phyloP scores from a whole-genome alignment of 2,797 vertebrate genomes.

The Loris lydekkerianus region DNA sequence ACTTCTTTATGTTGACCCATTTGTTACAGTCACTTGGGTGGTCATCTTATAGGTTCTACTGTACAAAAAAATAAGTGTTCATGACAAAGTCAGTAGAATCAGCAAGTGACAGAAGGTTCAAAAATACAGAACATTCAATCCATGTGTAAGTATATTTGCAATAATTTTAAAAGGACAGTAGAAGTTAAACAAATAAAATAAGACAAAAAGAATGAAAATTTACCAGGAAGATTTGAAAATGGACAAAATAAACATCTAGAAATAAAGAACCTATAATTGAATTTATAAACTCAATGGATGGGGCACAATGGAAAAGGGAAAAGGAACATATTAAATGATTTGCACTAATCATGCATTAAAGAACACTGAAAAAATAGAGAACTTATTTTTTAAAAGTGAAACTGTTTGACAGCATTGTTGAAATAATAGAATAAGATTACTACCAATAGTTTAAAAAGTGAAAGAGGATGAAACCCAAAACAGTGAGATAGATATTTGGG shows the following conservation, averaged over 20 bases:
- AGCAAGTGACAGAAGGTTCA: neutral
- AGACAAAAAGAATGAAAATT: neutral
- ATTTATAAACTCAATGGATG: neutral
- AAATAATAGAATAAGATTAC: neutral
- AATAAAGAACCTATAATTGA: neutral
- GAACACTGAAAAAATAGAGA: neutral
- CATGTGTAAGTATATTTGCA: neutral
- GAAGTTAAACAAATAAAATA: neutral
- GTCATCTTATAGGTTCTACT: too few species aligned
- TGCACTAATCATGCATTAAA: neutral
- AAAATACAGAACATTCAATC: neutral
- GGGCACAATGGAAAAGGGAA: neutral
- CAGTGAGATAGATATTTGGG: neutral
- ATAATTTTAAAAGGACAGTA: neutral
- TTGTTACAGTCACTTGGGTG: too few species aligned
- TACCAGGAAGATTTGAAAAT: neutral
- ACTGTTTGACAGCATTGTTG: neutral
- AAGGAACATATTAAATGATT: neutral
- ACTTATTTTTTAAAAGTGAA: neutral
- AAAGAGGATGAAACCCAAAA: neutral
- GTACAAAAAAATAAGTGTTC: neutral
- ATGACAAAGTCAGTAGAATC: neutral
- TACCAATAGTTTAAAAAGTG: neutral
- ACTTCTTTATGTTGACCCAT: too few species aligned
- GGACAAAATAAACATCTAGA: conserved; percentile 21